Evolutionary conservation across 2,113 vertebrate genomes (phyloP).

Genomic region (Oryzias melastigma): DNA sequence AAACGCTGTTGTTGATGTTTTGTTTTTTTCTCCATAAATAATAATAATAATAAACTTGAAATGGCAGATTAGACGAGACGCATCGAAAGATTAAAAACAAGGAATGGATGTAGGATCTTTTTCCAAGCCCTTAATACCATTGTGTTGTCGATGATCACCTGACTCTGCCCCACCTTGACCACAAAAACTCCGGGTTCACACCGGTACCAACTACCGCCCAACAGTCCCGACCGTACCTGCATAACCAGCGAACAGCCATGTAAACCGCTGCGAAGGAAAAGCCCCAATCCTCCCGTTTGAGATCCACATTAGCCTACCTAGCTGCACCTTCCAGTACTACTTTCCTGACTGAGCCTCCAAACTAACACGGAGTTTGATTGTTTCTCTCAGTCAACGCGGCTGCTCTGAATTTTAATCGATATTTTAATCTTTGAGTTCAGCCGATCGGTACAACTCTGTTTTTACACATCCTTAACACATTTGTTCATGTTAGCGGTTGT

Average conservation of each 20-base stretch:
- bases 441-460: too few relatives aligned
- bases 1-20: too few relatives aligned
- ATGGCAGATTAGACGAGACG: too few relatives aligned
- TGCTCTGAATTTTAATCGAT: too few relatives aligned
- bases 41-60: too few relatives aligned
- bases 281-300: slow-evolving; percentile 19
- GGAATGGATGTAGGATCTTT: neutral
- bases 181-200: slow-evolving; percentile 10
- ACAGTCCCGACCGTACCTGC: slow-evolving; percentile 70
- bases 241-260: slow-evolving; percentile 82
- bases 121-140: slow-evolving; percentile 11
- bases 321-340: slow-evolving; percentile 44
- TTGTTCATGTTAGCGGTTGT: too few relatives aligned
- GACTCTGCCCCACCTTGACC: slow-evolving; percentile 59
- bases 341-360: slow-evolving; percentile 15
- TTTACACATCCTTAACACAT: neutral
- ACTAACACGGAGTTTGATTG: slow-evolving; percentile 55
- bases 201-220: fast-evolving
- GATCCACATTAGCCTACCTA: slow-evolving; percentile 62
- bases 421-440: too few relatives aligned
- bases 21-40: too few relatives aligned
- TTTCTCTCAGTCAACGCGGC: fast-evolving
- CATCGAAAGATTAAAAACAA: too few relatives aligned
- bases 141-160: slow-evolving; percentile 45
- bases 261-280: slow-evolving; percentile 24